These are phyloP conservation scores for Micoletzkya japonica DNA, from an alignment of 2,888 invertebrate species.

Conservation along the genomic window DNA sequence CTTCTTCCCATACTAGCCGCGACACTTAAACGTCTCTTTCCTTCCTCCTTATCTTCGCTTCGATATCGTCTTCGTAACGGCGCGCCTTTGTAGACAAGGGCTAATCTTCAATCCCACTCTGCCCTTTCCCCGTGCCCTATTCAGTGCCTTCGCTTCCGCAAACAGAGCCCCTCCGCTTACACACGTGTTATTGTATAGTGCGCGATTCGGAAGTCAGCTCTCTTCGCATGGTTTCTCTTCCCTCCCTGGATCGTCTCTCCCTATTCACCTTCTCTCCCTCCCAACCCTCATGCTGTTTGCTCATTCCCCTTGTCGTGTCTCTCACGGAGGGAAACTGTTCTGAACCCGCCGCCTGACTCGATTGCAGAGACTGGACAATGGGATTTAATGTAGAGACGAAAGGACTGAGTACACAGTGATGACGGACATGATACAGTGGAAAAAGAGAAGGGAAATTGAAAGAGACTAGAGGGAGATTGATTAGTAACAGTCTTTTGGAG, in stretches of 20 bases:
- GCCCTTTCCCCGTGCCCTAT: not conserved
- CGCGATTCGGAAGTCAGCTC: not conserved
- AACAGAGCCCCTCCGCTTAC: not conserved
- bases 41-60: not conserved
- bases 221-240: not conserved
- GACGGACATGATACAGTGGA: not conserved
- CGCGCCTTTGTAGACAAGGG: conserved; percentile 10
- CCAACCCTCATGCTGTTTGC: not conserved
- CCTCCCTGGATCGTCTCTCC: not conserved
- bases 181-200: no score
- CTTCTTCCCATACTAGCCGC: not conserved
- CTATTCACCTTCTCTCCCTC: not conserved
- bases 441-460: not conserved
- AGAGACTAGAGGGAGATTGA: not conserved
- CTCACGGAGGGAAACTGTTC: no score
- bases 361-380: no score
- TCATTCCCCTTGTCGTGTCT: not conserved
- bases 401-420: no score
- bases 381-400: no score
- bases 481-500: not conserved
- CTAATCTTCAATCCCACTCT: not conserved
- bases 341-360: no score
- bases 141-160: not conserved
- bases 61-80: conserved; percentile 8
- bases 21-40: conserved; percentile 15